Conservation (phyloP, 2,113 vertebrate species). For the Petromus typicus region DNA sequence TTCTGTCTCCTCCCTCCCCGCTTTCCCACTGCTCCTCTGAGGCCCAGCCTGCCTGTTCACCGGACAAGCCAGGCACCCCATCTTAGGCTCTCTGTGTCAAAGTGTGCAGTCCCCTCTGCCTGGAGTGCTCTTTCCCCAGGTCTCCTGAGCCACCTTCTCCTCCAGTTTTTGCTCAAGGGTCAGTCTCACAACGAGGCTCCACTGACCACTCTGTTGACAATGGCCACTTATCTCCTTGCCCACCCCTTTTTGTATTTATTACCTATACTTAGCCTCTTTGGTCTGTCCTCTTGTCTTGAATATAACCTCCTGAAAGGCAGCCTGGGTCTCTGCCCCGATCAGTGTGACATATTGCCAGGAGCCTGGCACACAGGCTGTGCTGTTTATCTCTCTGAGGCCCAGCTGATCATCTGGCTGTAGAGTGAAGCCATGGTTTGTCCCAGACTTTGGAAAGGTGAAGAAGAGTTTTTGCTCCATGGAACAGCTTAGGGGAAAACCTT, state of each 20-base stretch:
- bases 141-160: background rate
- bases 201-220: too few species aligned
- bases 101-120: background rate
- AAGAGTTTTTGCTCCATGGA: background rate
- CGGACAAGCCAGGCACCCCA: background rate
- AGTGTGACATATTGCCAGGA: too few species aligned
- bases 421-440: background rate
- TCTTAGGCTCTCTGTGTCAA: background rate
- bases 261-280: too few species aligned
- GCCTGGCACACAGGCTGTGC: background rate
- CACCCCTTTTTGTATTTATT: background rate
- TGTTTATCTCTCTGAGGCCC: background rate
- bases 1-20: background rate
- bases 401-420: too few species aligned
- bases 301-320: background rate
- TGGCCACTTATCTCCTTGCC: background rate
- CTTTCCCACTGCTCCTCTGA: background rate
- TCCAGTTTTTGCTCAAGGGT: background rate
- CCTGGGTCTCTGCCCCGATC: background rate
- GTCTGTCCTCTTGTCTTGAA: background rate
- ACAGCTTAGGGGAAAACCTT: background rate
- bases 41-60: background rate
- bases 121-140: background rate
- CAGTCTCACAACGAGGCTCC: background rate
- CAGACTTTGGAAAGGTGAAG: background rate